These are phyloP conservation scores for Papilio protenor DNA, from an alignment of 2,888 invertebrate species.

Conservation along the genomic window DNA sequence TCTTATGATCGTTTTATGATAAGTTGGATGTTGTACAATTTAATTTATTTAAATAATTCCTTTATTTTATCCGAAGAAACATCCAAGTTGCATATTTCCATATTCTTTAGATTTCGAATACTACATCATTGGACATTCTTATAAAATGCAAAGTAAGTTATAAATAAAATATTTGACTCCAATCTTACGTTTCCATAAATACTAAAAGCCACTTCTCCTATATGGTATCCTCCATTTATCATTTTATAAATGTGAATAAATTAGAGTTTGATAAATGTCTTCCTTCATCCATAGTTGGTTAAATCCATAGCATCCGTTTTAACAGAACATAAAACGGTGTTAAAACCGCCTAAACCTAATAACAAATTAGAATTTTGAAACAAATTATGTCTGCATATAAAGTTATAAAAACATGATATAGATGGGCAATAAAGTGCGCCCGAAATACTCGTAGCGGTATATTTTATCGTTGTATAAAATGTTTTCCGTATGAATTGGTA, in stretches of 20 bases:
- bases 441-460: slow-evolving; percentile 27
- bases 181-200: too few relatives aligned
- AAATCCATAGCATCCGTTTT: slow-evolving; percentile 13
- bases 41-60: neutral
- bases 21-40: neutral
- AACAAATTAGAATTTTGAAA: neutral
- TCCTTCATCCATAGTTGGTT: neutral
- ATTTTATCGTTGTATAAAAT: slow-evolving; percentile 32
- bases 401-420: slow-evolving; percentile 28
- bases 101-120: too few relatives aligned
- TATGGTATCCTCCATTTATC: neutral
- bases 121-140: too few relatives aligned
- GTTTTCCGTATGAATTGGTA: slow-evolving; percentile 34
- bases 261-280: neutral
- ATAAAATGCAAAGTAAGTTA: too few relatives aligned
- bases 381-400: slow-evolving; percentile 19
- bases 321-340: slow-evolving; percentile 9
- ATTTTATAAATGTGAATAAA: neutral
- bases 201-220: too few relatives aligned
- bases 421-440: slow-evolving; percentile 17
- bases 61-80: neutral
- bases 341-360: neutral
- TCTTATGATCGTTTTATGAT: neutral
- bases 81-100: too few relatives aligned
- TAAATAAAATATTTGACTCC: too few relatives aligned